These are phyloP conservation scores for Kryphioiulus occultus DNA, from an alignment of 2,888 invertebrate genomes.

Conservation along the genomic window DNA sequence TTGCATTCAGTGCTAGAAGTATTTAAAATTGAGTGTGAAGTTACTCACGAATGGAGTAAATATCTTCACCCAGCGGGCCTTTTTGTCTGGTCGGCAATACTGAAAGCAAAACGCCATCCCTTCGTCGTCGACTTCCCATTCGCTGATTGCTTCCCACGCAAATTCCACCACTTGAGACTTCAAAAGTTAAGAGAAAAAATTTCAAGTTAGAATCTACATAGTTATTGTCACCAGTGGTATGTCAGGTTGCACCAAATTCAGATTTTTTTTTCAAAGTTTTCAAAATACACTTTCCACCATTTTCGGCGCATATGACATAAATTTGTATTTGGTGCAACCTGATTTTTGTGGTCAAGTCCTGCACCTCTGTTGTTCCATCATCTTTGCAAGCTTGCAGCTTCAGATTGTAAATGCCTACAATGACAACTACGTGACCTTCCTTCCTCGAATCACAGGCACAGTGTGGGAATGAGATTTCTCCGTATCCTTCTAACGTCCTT, in stretches of 20 bases:
- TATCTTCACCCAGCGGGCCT: conserved; percentile 83
- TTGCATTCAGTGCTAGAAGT: background rate
- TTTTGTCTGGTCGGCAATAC: conserved; percentile 81
- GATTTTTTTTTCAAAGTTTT: no score
- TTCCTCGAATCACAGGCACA: conserved; percentile 89
- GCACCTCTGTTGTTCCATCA: conserved; percentile 77
- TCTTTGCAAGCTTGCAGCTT: conserved; percentile 85
- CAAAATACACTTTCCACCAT: no score
- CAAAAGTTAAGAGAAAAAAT: conserved; percentile 22
- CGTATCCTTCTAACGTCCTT: conserved; percentile 88
- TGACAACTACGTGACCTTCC: conserved; percentile 82
- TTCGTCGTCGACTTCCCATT: conserved; percentile 91
- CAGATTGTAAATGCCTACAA: conserved; percentile 72
- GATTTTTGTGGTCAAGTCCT: background rate
- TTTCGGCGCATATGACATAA: no score
- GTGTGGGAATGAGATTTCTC: conserved; percentile 92
- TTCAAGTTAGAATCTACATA: background rate
- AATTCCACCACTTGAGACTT: conserved; percentile 80
- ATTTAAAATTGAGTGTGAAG: conserved; percentile 51
- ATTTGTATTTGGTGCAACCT: background rate
- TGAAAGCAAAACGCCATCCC: conserved; percentile 90
- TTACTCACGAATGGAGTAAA: conserved; percentile 85
- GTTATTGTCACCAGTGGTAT: no score
- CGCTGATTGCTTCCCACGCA: conserved; percentile 80
- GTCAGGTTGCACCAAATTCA: background rate